Evolutionary conservation across 1,140 invertebrate species (phyloP).

Genomic region (Bicyclus anynana): DNA sequence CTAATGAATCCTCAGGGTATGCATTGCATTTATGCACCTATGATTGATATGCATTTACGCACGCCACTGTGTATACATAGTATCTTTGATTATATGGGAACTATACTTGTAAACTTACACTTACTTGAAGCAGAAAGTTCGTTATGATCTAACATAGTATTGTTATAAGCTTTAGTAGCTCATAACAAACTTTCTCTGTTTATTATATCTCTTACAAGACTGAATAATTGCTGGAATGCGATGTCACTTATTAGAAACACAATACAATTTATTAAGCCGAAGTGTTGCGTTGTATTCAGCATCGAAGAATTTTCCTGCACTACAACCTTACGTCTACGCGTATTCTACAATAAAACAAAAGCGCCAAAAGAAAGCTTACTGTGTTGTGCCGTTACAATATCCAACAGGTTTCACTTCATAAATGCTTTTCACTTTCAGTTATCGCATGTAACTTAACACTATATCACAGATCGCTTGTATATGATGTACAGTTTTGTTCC

Average conservation of each 20-base stretch:
- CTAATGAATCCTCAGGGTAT: no score
- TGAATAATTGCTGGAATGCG: neutral
- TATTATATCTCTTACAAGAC: constrained; percentile 3
- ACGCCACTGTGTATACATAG: no score
- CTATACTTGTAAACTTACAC: no score
- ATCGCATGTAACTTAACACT: constrained; percentile 57
- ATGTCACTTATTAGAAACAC: neutral
- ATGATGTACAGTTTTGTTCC: constrained; percentile 48
- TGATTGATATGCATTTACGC: no score
- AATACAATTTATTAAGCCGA: neutral
- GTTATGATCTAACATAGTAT: no score
- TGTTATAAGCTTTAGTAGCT: neutral
- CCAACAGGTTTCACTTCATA: constrained; percentile 18
- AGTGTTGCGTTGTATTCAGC: no score
- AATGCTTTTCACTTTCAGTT: constrained; percentile 25
- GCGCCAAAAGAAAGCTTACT: constrained; percentile 5
- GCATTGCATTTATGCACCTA: no score
- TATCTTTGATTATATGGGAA: no score
- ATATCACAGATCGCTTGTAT: constrained; percentile 69
- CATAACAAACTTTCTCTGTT: constrained; percentile 17
- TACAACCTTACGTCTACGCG: neutral
- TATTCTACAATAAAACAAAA: constrained; percentile 9
- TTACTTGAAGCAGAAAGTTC: no score
- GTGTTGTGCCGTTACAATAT: constrained; percentile 2
- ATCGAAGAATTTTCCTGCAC: neutral